A percentile compares a stretch with the other conserved stretches of the same genome.
phyloP scores from a whole-genome alignment of 2,888 invertebrate genomes.

The Incurvaria masculella region DNA sequence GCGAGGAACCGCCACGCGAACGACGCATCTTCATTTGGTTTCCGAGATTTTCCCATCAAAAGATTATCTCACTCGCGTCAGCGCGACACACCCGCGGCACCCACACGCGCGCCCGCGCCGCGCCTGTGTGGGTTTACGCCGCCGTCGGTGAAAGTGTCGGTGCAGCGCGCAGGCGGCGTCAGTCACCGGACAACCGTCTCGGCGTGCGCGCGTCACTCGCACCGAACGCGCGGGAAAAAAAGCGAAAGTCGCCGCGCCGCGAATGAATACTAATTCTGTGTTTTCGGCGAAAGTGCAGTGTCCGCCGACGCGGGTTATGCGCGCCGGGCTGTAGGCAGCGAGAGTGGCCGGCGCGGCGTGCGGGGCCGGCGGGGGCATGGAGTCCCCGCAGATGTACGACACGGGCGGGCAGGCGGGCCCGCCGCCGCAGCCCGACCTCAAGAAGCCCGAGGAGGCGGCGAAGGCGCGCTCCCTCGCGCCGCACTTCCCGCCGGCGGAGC shows the following conservation, averaged over 20 bases:
- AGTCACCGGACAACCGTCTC: neutral
- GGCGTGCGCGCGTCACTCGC: neutral
- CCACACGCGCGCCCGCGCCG: neutral
- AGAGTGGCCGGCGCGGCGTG: conserved; percentile 45
- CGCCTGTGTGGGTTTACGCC: neutral
- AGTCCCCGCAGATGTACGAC: conserved; percentile 87
- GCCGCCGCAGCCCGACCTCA: conserved; percentile 59
- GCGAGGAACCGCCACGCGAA: too few relatives aligned
- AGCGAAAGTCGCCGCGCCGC: conserved; percentile 2
- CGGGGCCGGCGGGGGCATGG: conserved; percentile 61
- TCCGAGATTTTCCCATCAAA: neutral
- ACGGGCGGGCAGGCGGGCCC: conserved; percentile 61
- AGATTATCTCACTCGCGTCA: neutral
- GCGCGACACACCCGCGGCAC: neutral
- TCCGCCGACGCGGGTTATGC: conserved; percentile 17
- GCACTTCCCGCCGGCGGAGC: conserved; percentile 75
- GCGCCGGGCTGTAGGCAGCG: conserved; percentile 37
- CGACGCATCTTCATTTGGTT: too few relatives aligned
- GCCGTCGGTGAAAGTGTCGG: conserved; percentile 9
- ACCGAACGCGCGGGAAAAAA: conserved; percentile 11
- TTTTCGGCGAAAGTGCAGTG: conserved; percentile 6
- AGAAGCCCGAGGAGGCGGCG: conserved; percentile 43
- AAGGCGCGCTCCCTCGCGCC: conserved; percentile 69
- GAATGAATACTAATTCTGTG: conserved; percentile 3
- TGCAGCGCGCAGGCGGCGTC: conserved; percentile 24